Evolutionary conservation across 2,797 vertebrate species (phyloP).

Genomic region (Gambelia wislizenii): DNA sequence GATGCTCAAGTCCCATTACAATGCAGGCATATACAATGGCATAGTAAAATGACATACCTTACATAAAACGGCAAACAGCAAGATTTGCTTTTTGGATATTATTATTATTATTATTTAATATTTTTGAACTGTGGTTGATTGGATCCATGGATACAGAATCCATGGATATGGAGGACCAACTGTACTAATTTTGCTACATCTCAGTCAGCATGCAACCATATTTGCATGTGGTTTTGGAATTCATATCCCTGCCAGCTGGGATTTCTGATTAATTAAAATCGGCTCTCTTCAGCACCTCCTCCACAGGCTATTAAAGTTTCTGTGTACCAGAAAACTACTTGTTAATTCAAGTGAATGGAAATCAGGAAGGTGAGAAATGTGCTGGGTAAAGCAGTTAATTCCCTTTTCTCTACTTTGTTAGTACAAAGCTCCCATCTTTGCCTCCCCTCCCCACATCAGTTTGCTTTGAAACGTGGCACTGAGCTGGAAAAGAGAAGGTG

Average conservation of each 20-base stretch:
- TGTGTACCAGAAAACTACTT: neutral
- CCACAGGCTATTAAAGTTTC: neutral
- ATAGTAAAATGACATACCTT: too few species aligned
- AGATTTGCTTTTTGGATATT: too few species aligned
- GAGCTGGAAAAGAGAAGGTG: conserved; percentile 67
- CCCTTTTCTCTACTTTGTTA: conserved; percentile 54
- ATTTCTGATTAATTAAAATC: conserved; percentile 15
- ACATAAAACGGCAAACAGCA: too few species aligned
- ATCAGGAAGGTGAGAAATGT: neutral
- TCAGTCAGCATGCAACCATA: neutral
- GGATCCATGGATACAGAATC: too few species aligned
- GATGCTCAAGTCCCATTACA: too few species aligned
- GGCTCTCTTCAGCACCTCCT: fast-evolving
- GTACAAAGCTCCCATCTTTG: conserved; percentile 53
- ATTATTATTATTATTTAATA: too few species aligned
- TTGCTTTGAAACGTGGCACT: conserved; percentile 91
- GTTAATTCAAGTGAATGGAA: conserved; percentile 53
- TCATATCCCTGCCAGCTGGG: conserved; percentile 25
- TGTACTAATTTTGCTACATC: too few species aligned
- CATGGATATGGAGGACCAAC: too few species aligned
- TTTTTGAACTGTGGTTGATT: too few species aligned
- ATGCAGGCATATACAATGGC: too few species aligned
- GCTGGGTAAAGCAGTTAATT: conserved; percentile 53
- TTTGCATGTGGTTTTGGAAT: conserved; percentile 54
- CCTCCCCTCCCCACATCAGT: conserved; percentile 66